Evolutionary conservation across 2,888 invertebrate species (phyloP).

Genomic region (Sphaeridia pumilis): DNA sequence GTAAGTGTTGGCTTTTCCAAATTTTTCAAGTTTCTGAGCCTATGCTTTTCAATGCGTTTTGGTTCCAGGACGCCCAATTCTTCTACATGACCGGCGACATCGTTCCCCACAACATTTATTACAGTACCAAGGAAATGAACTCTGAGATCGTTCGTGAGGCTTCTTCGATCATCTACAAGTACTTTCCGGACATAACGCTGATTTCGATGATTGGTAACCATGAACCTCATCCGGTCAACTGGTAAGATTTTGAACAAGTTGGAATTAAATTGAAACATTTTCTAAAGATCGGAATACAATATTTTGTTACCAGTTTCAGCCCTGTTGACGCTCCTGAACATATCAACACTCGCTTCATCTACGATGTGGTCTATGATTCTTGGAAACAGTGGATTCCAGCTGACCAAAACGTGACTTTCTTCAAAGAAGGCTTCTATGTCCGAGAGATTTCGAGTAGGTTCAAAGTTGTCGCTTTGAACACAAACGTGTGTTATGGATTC

Average conservation of each 20-base stretch:
- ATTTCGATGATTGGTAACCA: conserved; percentile 47
- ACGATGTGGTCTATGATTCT: conserved; percentile 40
- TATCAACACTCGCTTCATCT: conserved; percentile 43
- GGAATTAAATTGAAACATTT: neutral
- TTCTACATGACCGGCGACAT: conserved; percentile 46
- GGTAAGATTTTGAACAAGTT: conserved; percentile 37
- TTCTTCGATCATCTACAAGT: conserved; percentile 23
- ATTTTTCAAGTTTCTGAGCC: neutral
- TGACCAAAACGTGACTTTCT: conserved; percentile 34
- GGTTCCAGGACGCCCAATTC: conserved; percentile 38
- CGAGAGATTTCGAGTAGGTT: conserved; percentile 40
- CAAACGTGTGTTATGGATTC: conserved; percentile 44
- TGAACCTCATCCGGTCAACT: conserved; percentile 46
- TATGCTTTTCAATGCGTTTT: neutral
- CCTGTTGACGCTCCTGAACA: conserved; percentile 40
- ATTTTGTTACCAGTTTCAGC: conserved; percentile 40
- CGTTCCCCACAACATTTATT: conserved; percentile 46
- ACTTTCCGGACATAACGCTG: conserved; percentile 40
- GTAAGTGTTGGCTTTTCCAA: neutral
- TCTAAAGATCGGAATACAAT: neutral
- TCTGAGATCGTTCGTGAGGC: conserved; percentile 24
- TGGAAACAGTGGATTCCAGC: conserved; percentile 43
- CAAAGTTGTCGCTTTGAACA: conserved; percentile 44
- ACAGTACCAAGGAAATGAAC: conserved; percentile 38
- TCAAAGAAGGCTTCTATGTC: conserved; percentile 41